Evolutionary conservation across 2,888 invertebrate species (phyloP).

Genomic region (Leuctra nigra): DNA sequence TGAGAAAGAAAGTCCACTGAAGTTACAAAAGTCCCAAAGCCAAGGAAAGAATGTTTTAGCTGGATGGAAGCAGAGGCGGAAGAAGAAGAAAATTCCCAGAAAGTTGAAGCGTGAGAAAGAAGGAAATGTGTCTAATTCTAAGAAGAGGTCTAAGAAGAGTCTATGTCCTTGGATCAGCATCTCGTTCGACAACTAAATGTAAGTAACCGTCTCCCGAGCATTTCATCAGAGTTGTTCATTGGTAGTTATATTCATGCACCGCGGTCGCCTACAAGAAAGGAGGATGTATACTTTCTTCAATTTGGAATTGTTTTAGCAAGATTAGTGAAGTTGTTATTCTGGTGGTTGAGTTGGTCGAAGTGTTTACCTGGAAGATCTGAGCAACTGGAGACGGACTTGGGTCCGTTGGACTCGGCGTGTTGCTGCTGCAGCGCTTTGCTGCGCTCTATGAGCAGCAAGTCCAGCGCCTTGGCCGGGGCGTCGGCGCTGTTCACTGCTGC

Average conservation of each 20-base stretch:
- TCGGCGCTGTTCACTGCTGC: constrained; percentile 1
- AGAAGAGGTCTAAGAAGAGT: too few relatives aligned
- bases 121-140: too few relatives aligned
- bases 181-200: too few relatives aligned
- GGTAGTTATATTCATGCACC: neutral
- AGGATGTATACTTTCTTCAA: neutral
- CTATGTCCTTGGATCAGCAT: too few relatives aligned
- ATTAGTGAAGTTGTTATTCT: neutral
- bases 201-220: too few relatives aligned
- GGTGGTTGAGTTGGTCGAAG: neutral
- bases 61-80: too few relatives aligned
- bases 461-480: constrained; percentile 51
- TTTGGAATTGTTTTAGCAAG: neutral
- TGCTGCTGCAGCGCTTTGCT: constrained; percentile 47
- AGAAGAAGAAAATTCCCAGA: too few relatives aligned
- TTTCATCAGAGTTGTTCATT: too few relatives aligned
- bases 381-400: constrained; percentile 14
- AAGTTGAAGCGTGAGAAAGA: too few relatives aligned
- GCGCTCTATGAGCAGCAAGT: constrained; percentile 69
- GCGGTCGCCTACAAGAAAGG: too few relatives aligned
- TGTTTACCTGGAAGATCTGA: constrained; percentile 40
- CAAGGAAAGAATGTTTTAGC: too few relatives aligned
- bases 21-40: constrained; percentile 8
- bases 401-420: constrained; percentile 25
- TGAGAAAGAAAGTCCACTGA: constrained; percentile 15